Evolutionary conservation across 2,888 invertebrate genomes (phyloP).

Genomic region (Synergus itoensis): DNA sequence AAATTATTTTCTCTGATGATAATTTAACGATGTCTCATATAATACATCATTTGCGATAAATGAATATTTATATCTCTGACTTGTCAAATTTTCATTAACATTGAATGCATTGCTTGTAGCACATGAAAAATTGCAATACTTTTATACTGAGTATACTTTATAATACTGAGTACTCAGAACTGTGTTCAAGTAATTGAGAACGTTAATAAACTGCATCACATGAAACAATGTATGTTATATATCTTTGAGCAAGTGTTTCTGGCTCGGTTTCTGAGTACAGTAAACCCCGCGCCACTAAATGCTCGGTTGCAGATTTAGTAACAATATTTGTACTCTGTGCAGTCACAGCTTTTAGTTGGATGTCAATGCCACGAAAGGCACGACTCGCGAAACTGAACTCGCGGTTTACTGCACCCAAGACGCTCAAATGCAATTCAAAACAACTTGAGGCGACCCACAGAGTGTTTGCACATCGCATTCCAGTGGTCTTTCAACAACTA

Average conservation of each 20-base stretch:
- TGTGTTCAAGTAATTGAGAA: not conserved
- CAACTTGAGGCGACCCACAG: conserved; percentile 10
- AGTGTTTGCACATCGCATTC: conserved; percentile 27
- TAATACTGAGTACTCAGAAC: no score
- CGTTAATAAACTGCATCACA: not conserved
- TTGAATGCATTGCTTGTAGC: no score
- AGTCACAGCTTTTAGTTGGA: conserved; percentile 6
- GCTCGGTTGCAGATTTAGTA: conserved; percentile 5
- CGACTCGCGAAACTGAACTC: conserved; percentile 19
- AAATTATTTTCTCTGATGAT: conserved; percentile 5
- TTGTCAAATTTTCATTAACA: not conserved
- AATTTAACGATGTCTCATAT: not conserved
- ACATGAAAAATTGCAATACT: no score
- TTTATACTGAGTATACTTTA: no score
- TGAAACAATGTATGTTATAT: not conserved
- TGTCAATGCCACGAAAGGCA: conserved; percentile 25
- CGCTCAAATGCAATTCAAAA: conserved; percentile 14
- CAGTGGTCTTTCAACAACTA: conserved; percentile 35
- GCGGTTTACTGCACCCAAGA: conserved; percentile 10
- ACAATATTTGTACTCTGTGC: conserved; percentile 9
- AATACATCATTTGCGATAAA: not conserved
- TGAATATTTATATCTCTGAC: not conserved
- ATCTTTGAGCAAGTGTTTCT: not conserved
- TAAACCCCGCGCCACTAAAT: not conserved
- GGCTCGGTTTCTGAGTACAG: not conserved